Base-by-base conservation (phyloP, 2,888 invertebrate species). In the Stenoptilia bipunctidactyla region DNA sequence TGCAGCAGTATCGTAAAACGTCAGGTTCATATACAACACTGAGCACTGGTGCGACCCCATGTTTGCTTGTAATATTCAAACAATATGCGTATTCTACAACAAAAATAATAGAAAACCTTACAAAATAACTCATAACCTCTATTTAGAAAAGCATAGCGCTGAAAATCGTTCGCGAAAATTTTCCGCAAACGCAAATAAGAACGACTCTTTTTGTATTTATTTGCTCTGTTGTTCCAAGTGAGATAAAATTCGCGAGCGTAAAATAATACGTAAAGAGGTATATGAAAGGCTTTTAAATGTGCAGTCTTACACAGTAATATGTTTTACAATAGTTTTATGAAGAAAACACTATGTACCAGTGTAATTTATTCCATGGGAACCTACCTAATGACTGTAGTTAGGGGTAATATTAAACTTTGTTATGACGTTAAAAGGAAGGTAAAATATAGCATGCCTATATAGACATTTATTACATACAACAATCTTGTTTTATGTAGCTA, bases 171-270 rank as follows among this genome's bases (percentile, higher is more conserved):
- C 61, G 61, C 59, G 61, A 59, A 67, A 62, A 61, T 61, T 3
- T 25, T 9, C 13, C 8, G 6, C 9, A 14, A 36, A 5, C 8
- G 36, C 15, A 36, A 40, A 27, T 25, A 1, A 12, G 9, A 6
- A 8, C 3, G 27, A 40, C 33, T 27, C 36, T 36, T 42, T 63
- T 64, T 61, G 61, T 56, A 65, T 66, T 65, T 64, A 65, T 67
- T 66, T 62, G 59, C 66, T 64, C 60, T 58, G 56, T 63, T 61
- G 66, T 61, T 59, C 58, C 58, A 65, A 62, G 60, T 10, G 58
- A 70, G 66, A 72, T 72, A 67, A 70, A 69, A 71, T 69, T 71
- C 62, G 60, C 61, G 56, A 59, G 55, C 60, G 56, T 73, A 69
- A 72, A 73, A 66, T 66, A 66, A 63, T 60, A 58, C 56, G 55